phyloP scores from a whole-genome alignment of 2,113 vertebrate species.

The Gavialis gangeticus region DNA sequence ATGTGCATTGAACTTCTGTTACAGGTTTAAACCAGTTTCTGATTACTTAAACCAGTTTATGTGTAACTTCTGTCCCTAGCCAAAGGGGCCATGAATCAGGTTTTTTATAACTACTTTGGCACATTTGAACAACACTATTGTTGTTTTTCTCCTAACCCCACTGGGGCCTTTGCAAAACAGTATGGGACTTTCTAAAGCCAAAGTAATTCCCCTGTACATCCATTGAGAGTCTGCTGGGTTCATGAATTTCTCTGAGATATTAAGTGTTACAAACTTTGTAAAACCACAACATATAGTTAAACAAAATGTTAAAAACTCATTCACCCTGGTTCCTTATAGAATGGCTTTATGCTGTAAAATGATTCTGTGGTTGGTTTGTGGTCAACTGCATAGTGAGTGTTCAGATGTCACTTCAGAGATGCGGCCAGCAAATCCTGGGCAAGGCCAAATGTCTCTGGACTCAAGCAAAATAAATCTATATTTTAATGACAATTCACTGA shows the following conservation, averaged over 20 bases:
- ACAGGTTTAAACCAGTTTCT: too few species aligned
- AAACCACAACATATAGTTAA: neutral
- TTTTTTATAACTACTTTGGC: neutral
- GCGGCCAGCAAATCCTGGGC: neutral
- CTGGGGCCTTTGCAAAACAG: neutral
- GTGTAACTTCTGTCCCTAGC: too few species aligned
- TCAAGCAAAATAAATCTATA: neutral
- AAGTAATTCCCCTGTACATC: fast-evolving
- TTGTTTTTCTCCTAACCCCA: neutral
- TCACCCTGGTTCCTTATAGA: neutral
- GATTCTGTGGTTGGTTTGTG: neutral
- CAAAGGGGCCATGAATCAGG: neutral
- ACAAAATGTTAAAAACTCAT: neutral
- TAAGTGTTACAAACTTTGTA: neutral
- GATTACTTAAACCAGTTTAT: too few species aligned
- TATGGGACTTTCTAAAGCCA: neutral
- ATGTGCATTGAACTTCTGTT: too few species aligned
- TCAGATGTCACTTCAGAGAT: neutral
- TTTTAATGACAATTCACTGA: conserved; percentile 1
- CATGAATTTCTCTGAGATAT: neutral
- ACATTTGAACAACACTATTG: neutral
- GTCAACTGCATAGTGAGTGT: neutral
- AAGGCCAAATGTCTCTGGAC: neutral
- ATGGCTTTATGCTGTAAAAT: neutral
- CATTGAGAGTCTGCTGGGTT: neutral